Evolutionary conservation across 2,888 invertebrate species (phyloP).

Genomic region (Autographa pulchrina): DNA sequence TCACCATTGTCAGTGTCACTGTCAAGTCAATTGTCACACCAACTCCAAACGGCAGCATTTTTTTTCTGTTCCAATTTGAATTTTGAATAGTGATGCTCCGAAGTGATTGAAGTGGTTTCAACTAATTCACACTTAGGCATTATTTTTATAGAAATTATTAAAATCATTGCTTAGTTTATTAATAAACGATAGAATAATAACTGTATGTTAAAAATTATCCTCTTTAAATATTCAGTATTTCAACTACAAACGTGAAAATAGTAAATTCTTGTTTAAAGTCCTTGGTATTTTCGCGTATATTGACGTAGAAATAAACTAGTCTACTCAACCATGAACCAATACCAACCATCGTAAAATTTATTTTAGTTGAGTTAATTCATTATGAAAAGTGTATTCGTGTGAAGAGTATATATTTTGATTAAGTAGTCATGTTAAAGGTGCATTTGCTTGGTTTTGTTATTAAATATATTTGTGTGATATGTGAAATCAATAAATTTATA

Average conservation of each 20-base stretch:
- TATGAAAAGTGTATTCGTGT: constrained; percentile 63
- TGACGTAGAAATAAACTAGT: constrained; percentile 13
- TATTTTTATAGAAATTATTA: background rate
- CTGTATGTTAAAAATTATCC: background rate
- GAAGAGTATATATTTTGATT: constrained; percentile 53
- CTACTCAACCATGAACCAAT: constrained; percentile 7
- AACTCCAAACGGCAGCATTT: too few relatives aligned
- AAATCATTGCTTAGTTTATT: background rate
- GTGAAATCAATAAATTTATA: constrained; percentile 9
- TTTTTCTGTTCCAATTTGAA: background rate
- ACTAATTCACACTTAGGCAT: background rate
- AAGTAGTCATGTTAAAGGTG: constrained; percentile 75
- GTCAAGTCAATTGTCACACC: background rate
- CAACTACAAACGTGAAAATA: background rate
- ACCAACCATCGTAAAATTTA: constrained; percentile 13
- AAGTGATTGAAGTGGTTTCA: background rate
- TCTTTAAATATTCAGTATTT: background rate
- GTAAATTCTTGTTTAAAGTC: background rate
- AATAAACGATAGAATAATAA: background rate
- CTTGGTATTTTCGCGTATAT: constrained; percentile 7
- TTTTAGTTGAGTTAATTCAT: constrained; percentile 40
- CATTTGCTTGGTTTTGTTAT: constrained; percentile 18
- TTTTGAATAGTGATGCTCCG: background rate
- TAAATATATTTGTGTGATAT: background rate
- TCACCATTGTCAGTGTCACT: background rate